Evolutionary conservation across 2,113 vertebrate genomes (phyloP).

Genomic region (Diadophis punctatus): DNA sequence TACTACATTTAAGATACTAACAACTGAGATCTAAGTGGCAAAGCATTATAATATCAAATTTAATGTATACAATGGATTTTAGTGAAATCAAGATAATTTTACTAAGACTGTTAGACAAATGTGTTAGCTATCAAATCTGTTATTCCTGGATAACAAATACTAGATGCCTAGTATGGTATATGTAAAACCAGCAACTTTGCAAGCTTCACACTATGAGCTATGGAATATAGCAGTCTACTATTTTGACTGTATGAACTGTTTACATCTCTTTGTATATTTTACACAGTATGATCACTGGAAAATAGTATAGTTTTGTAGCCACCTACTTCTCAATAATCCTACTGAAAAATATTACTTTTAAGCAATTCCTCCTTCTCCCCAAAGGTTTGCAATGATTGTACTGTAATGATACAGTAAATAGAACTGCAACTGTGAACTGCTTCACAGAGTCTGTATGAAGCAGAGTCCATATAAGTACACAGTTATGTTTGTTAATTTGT

Average conservation of each 20-base stretch:
- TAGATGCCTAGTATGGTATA: background rate
- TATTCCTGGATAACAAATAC: background rate
- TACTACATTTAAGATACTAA: background rate
- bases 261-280: slow-evolving; percentile 28
- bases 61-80: background rate
- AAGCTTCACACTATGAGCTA: background rate
- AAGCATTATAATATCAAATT: background rate
- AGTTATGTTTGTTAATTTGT: background rate
- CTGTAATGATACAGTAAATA: background rate
- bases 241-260: background rate
- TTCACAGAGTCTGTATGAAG: background rate
- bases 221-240: slow-evolving; percentile 19
- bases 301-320: background rate
- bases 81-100: slow-evolving; percentile 3
- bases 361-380: background rate
- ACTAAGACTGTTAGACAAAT: slow-evolving; percentile 20
- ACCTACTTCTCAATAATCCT: background rate
- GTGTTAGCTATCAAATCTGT: background rate
- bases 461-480: background rate
- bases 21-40: background rate
- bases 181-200: background rate
- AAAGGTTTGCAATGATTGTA: background rate
- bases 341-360: slow-evolving; percentile 5
- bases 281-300: slow-evolving; percentile 10
- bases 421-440: background rate